These are phyloP conservation scores for Catagonus wagneri DNA, from an alignment of 2,113 vertebrate genomes.

Conservation along the genomic window DNA sequence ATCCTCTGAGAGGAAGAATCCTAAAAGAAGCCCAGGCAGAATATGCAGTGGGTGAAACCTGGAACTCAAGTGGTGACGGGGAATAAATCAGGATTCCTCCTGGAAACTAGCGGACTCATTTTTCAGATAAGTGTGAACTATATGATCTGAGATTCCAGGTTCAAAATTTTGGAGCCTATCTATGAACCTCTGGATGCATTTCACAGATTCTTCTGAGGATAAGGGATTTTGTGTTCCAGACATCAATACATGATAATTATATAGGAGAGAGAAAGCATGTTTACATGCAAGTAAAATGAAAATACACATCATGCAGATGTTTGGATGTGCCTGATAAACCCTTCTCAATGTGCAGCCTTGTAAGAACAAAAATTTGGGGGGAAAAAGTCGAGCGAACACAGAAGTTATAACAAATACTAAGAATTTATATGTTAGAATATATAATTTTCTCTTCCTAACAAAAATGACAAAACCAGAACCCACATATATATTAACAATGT, in stretches of 20 bases:
- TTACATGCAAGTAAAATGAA: background rate
- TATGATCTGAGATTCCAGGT: background rate
- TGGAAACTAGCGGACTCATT: background rate
- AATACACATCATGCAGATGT: background rate
- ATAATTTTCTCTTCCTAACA: slow-evolving; percentile 38
- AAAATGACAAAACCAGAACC: slow-evolving; percentile 35
- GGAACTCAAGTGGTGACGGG: background rate
- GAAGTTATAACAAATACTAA: background rate
- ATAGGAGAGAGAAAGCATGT: background rate
- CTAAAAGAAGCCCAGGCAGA: background rate
- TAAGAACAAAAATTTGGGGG: background rate
- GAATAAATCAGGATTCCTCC: background rate
- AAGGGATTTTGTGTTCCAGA: background rate
- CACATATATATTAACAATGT: slow-evolving; percentile 18
- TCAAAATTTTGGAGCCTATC: background rate
- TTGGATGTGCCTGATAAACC: background rate
- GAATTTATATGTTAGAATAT: background rate
- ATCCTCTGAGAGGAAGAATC: background rate
- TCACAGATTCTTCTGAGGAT: background rate
- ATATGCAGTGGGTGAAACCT: background rate
- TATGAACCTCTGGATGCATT: background rate
- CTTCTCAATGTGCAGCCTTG: background rate
- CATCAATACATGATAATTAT: background rate
- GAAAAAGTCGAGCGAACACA: background rate
- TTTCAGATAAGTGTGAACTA: background rate